These are phyloP conservation scores for Loxodonta africana DNA, from an alignment of 2,113 vertebrate genomes.

Conservation along the genomic window DNA sequence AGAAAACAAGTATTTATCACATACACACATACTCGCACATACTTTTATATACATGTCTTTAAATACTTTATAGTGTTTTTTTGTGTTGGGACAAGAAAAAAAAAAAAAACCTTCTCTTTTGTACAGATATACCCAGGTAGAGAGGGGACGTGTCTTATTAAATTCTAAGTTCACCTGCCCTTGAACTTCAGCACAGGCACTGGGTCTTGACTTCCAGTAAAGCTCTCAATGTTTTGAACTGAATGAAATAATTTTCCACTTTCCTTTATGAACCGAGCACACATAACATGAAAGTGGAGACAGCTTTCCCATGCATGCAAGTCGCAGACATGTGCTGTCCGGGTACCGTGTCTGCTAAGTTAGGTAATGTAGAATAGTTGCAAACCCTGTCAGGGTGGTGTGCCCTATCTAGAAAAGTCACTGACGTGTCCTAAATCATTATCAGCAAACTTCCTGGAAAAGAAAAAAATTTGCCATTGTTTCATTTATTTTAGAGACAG, in stretches of 20 bases:
- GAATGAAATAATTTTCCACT: not conserved
- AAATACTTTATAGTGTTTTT: not conserved
- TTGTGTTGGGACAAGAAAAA: not conserved
- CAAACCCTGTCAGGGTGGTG: slow-evolving; percentile 45
- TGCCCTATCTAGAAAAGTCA: slow-evolving; percentile 36
- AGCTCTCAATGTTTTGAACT: not conserved
- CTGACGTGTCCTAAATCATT: not conserved
- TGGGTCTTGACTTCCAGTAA: not conserved
- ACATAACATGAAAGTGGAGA: not conserved
- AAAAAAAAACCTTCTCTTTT: not conserved
- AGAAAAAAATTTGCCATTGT: not conserved
- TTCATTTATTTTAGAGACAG: not conserved
- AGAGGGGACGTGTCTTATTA: not conserved
- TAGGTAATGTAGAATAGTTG: slow-evolving; percentile 70
- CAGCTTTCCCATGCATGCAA: not conserved
- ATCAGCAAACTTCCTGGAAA: not conserved
- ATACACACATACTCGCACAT: not conserved
- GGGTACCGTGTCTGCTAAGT: slow-evolving; percentile 65
- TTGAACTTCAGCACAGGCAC: not conserved
- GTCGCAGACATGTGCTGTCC: slow-evolving; percentile 56
- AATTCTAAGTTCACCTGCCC: not conserved
- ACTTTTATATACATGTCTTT: not conserved
- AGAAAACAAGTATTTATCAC: not conserved
- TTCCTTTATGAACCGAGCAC: not conserved
- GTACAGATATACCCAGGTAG: not conserved